Conservation (phyloP, 2,113 vertebrate species). For the Catharus fuscescens region DNA sequence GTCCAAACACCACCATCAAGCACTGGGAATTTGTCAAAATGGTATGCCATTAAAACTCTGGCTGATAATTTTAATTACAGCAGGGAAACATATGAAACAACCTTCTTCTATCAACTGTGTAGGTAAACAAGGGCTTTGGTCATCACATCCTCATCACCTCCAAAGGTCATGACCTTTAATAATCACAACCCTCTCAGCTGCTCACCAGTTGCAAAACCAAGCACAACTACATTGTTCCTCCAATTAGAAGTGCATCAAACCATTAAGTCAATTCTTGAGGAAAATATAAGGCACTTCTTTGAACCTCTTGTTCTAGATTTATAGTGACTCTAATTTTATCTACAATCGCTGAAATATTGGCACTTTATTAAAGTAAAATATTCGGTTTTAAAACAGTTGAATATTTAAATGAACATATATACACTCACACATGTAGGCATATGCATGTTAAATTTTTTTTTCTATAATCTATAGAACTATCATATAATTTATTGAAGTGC, state of each 20-base stretch:
- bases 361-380: not conserved
- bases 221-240: accelerated
- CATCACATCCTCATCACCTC: not conserved
- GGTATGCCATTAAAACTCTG: not conserved
- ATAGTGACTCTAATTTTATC: not conserved
- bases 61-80: not conserved
- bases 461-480: slow-evolving; percentile 19
- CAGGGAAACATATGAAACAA: not conserved
- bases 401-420: not conserved
- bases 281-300: not conserved
- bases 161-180: not conserved
- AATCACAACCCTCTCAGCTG: not conserved
- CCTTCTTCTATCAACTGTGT: not conserved
- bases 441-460: not conserved
- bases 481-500: slow-evolving; percentile 15
- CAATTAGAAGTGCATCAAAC: not conserved
- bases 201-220: not conserved
- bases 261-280: not conserved
- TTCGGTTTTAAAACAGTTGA: not conserved
- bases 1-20: not conserved
- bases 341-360: not conserved
- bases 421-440: not conserved
- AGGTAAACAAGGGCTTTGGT: not conserved
- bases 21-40: not conserved
- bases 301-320: not conserved